phyloP scores from a whole-genome alignment of 2,113 vertebrate species.

The Lipophrys pholis region DNA sequence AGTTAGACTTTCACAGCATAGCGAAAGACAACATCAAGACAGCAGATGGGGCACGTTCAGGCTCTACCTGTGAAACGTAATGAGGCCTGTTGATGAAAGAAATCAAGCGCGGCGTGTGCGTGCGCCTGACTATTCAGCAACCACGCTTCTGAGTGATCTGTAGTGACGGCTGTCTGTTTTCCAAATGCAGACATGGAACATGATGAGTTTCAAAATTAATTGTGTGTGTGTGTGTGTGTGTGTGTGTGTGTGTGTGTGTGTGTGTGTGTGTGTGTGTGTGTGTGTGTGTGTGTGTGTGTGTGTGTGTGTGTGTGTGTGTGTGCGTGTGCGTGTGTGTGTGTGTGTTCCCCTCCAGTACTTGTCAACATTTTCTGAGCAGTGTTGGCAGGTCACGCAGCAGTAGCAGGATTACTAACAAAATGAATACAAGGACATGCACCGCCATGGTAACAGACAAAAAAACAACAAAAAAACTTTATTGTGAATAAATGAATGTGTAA shows the following conservation, averaged over 20 bases:
- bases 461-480: neutral
- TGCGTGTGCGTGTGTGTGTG: too few species aligned
- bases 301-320: neutral
- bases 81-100: constrained; percentile 42
- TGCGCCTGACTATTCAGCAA: constrained; percentile 9
- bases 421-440: constrained; percentile 23
- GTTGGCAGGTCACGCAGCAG: constrained; percentile 44
- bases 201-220: constrained; percentile 48
- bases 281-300: constrained; percentile 5
- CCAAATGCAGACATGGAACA: constrained; percentile 21
- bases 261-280: constrained; percentile 14
- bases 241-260: neutral
- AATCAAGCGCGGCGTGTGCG: constrained; percentile 30
- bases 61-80: constrained; percentile 29
- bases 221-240: constrained; percentile 6
- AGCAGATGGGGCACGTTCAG: constrained; percentile 14
- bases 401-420: constrained; percentile 44
- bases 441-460: neutral
- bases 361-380: constrained; percentile 51
- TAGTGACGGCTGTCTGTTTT: constrained; percentile 42
- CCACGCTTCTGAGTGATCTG: constrained; percentile 25
- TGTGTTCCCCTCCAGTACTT: constrained; percentile 32
- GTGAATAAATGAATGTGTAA: constrained; percentile 4
- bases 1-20: neutral
- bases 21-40: neutral